Base-by-base conservation (phyloP, 1,140 invertebrate species). In the roundworm (Caenorhabditis elegans) region DNA sequence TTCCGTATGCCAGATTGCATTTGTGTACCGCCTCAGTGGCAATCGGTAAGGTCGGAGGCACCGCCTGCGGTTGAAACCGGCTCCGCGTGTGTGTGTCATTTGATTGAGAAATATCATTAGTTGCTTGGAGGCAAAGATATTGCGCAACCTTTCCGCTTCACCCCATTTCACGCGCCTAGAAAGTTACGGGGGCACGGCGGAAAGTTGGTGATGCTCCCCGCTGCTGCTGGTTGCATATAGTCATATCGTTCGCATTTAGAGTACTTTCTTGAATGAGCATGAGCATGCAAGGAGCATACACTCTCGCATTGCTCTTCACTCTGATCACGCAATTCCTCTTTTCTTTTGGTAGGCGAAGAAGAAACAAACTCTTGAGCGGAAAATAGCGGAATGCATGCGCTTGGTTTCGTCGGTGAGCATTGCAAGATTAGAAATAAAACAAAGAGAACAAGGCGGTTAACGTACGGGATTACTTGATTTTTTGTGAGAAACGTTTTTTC, bases 201-300 rank as follows among this genome's bases (percentile, higher is more conserved):
- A 15, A 4, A 24, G 11, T 10, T 1, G 19, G 1, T n/a, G 60
- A 0, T 36, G 53, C 53, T 34, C 31, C 34, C 26, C 8, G 28
- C 39, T 43, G 39, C 39, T 43, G 1, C 5, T 31, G 5, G 60
- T 70, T 70, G 60, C 60, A 70, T 70, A 39, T 70, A 70, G 60
- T 70, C 60, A 70, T 70, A 70, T 70, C 60, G 60, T 70, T 70
- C 60, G 34, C 31, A 70, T 39, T 70, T 70, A 70, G 60, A 70
- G 60, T 70, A 70, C 34, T 70, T 26, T 19, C 13, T 26, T 22
- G 31, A 43, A 3, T 17, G 34, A 24, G 60, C 60, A 70, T 70
- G 60, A 70, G 60, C 60, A 70, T 70, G 60, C 10, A 70, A 70
- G 34, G 39, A 26, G 53, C 26, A 34, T 8, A 15, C 28, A 60